A percentile compares a stretch with the other conserved stretches of the same genome.
Evolutionary conservation across 2,888 invertebrate genomes (phyloP).

Genomic region (Tipula confusa): DNA sequence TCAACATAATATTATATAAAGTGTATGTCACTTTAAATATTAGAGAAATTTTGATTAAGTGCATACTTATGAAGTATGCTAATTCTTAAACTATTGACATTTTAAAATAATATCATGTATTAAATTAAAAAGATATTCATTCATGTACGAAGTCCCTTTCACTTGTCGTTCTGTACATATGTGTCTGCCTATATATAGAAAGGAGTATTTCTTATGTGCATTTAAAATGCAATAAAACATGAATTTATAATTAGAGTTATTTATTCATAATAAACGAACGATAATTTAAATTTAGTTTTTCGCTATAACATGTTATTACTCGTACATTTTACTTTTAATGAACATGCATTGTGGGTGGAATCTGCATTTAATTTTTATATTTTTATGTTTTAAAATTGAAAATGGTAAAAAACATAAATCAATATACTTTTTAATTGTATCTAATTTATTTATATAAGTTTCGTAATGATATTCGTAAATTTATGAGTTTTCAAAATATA

Average conservation of each 20-base stretch:
- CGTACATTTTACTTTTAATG: not conserved
- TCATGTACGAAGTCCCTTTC: not conserved
- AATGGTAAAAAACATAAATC: not conserved
- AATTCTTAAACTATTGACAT: not conserved
- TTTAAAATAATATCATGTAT: not conserved
- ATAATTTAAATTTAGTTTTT: not conserved
- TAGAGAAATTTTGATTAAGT: too few species aligned
- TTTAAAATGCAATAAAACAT: not conserved
- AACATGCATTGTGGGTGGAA: not conserved
- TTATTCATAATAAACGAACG: not conserved
- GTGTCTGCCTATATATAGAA: not conserved
- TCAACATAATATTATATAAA: too few species aligned
- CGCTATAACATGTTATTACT: not conserved
- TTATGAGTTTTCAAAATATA: too few species aligned
- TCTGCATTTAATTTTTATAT: not conserved
- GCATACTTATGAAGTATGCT: not conserved
- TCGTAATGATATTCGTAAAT: too few species aligned
- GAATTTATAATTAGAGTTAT: not conserved
- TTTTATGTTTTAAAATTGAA: not conserved
- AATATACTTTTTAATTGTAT: not conserved
- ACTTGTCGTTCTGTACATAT: not conserved
- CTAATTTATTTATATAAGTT: too few species aligned
- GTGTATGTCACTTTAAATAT: not conserved
- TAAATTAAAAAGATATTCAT: too few species aligned
- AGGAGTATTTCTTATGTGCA: not conserved